Base-by-base conservation (phyloP, 1,140 invertebrate species). In the Mizuhopecten yessoensis region DNA sequence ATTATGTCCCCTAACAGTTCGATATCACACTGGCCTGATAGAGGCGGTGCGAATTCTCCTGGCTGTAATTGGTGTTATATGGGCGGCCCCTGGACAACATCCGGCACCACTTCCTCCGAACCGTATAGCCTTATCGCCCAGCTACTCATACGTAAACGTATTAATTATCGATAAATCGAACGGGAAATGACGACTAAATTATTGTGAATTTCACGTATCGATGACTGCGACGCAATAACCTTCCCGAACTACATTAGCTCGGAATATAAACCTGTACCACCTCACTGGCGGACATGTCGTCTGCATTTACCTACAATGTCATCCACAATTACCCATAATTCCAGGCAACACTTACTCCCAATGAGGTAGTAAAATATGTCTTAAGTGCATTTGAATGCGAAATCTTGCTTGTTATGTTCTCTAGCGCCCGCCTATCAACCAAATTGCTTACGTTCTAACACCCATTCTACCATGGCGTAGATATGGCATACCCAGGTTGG, bases 381-480 rank as follows among this genome's bases (percentile, higher is more conserved):
- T 75, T 75, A 75, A 75, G 57, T 75, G 57, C 57, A 75, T 75
- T 75, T 75, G 57, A 75, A 75, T 75, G 57, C n/a, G 57, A 75
- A 75, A 75, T 75, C 17, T 75, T 9, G 23, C 57, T 75, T 75
- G 20, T 75, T 75, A 75, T 75, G 57, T 75, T 75, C n/a, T 75
- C 20, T 75, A 75, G 57, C 29, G 57, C n/a, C 57, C n/a, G 23
- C 29, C 23, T 75, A 75, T 75, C 29, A 75, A 29, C 57, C 57
- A 75, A 17, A 75, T 75, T 75, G 57, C 23, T n/a, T 29, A 75
- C 57, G 57, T 75, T 75, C 17, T 75, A n/a, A 75, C 57, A 75
- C 57, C 15, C 5, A n/a, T 75, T 75, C 57, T 75, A 11, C 23
- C 57, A 9, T 5, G n/a, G n/a, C 11, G 11, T 75, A 75, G 57